Base-by-base conservation (phyloP, 2,113 vertebrate genomes). In the Alethe diademata region DNA sequence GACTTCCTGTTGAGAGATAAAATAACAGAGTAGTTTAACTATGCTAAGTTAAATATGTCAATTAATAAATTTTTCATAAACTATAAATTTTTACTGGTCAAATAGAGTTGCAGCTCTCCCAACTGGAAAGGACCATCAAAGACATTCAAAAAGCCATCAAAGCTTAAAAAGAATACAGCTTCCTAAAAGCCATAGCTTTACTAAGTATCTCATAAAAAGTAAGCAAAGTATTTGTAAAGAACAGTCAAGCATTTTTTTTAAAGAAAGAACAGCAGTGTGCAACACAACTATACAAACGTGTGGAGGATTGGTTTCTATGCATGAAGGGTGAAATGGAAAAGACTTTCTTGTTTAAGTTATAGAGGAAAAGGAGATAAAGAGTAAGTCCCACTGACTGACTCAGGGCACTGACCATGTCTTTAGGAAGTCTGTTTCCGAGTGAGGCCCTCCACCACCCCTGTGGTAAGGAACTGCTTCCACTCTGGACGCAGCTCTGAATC, bases 1-100 rank as follows among this genome's bases (percentile, higher is more conserved):
- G 51, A 99, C 99, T 53, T 99, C 99, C 99, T 99, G 91, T 96
- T 62, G 23, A 95, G 79, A 26, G 43, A 75, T 69, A 50, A 87
- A 64, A 67, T 5, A 11, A 36, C 12, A 38, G 7, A 57, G 20
- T 33, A 75, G 26, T 62, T 80, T 58, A 31, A 88, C 5, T 26
- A 53, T 16, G 33, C 53, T 51, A 78, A 75, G 53, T 45, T 29
- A 66, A 53, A 72, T 38, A 60, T 3, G 3, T 11, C 14, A 56
- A 56, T 64, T 50, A 15, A 74, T 18, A n/a, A 2, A 12, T 8
- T 29, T 31, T 60, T 47, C 31, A 54, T 12, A 38, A 22, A 35
- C 43, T 4, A 23, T 31, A 33, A 14, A 33, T 22, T 16, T 64
- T 56, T 33, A 71, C 26, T 23, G 11, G 18, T 54, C 51, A 42